A percentile compares a stretch with the other conserved stretches of the same genome.
Conservation (phyloP, 2,797 vertebrate species). For the Loris lydekkerianus region DNA sequence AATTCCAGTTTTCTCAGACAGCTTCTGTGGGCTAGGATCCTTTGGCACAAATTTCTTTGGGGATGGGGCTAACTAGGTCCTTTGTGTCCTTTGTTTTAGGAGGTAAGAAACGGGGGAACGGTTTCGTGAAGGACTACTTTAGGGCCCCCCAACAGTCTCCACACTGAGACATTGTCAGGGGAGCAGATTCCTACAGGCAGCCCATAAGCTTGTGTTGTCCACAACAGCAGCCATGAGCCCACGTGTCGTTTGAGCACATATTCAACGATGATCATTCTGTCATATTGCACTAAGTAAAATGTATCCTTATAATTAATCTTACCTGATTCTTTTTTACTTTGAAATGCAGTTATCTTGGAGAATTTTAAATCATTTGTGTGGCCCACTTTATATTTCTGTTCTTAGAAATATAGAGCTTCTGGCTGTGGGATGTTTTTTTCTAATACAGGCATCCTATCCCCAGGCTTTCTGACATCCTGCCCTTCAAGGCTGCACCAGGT, state of each 20-base stretch:
- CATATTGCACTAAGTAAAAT: background rate
- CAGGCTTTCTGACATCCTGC: background rate
- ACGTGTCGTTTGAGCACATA: background rate
- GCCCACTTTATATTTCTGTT: background rate
- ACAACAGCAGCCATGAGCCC: background rate
- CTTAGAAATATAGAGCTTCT: background rate
- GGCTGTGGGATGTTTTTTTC: background rate
- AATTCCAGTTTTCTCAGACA: no score
- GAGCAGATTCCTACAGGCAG: background rate
- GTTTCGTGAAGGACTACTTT: no score
- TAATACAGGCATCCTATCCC: background rate
- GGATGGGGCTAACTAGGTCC: no score
- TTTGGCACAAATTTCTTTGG: no score
- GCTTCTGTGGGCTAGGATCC: no score
- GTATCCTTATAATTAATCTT: background rate
- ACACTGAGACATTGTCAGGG: background rate
- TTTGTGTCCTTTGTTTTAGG: no score
- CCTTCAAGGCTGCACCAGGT: background rate
- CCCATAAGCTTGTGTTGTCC: background rate
- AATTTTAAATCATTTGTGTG: background rate
- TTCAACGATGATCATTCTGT: background rate
- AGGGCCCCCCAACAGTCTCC: background rate
- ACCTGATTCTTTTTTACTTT: background rate
- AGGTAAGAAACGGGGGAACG: no score
- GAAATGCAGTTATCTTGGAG: background rate